Evolutionary conservation across 2,113 vertebrate species (phyloP), one percentile per base, ranked within the genome.

Genomic region (Tragelaphus strepsiceros): DNA sequence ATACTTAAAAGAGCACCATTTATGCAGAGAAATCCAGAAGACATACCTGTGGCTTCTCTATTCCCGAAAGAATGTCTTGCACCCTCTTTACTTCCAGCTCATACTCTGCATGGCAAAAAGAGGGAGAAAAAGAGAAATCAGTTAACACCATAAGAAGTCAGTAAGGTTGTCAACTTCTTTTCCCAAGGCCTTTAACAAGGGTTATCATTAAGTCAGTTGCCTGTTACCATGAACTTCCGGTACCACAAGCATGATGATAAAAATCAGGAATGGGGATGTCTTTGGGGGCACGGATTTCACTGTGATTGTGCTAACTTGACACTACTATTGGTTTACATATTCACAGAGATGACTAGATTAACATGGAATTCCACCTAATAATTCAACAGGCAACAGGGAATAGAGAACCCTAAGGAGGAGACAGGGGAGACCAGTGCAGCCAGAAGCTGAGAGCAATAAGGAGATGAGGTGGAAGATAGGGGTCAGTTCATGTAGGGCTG

Each of bases 41-140:
- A 99, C 99, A 85, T 98, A 99, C 99, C 99, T 99, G 99, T 98
- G 99, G 99, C 98, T 99, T 99, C 98, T 99, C 99, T 98, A 99
- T 99, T 98, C 99, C 99, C 94, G 99, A 99, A 98, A 99, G 99
- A 99, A 99, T 98, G 98, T 99, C 99, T 98, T 99, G 99, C 98
- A 99, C 99, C 77, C 99, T 99, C 98, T 99, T 99, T 90, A 99
- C 99, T 98, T 99, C 99, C 90, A 99, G 99, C 98, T 99, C 99
- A 98, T 99, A 99, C 98, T 99, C 99, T 99, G 99, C 71, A 97
- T 95, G 97, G 98, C 0, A 98, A 95, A 98, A 98, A 84, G 97
- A 98, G 30, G 53, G 15, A 58, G 97, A 96, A 64, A 96, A 10
- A 54, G 43, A 30, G 26, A 96, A 98, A 95, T 81, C 61, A 92